Conservation (phyloP, 2,888 invertebrate genomes). For the Dynastes tityus region DNA sequence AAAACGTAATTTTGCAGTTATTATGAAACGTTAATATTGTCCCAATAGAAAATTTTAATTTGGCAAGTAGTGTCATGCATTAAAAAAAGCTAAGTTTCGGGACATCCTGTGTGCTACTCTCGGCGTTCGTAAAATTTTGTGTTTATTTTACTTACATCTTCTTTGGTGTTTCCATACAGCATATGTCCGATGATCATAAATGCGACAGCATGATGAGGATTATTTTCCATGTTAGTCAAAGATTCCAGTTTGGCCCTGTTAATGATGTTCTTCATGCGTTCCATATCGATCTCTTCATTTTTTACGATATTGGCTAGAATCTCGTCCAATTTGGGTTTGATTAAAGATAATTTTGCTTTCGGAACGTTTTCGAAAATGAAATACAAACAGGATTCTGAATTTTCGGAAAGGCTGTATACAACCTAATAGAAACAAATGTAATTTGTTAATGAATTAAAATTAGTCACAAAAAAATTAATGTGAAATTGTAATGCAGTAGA, state of each 20-base stretch:
- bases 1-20: too few relatives aligned
- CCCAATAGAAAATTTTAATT: too few relatives aligned
- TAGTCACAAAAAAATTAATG: neutral
- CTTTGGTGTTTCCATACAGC: constrained; percentile 82
- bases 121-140: too few relatives aligned
- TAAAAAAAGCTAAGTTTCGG: too few relatives aligned
- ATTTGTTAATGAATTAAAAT: too few relatives aligned
- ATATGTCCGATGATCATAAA: constrained; percentile 87
- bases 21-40: too few relatives aligned
- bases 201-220: constrained; percentile 84
- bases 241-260: constrained; percentile 80
- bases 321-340: constrained; percentile 75
- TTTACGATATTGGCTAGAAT: constrained; percentile 71
- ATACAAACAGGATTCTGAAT: constrained; percentile 80
- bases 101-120: too few relatives aligned
- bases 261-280: constrained; percentile 81
- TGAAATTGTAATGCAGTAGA: neutral
- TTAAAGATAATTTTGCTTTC: constrained; percentile 76
- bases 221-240: constrained; percentile 81
- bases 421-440: constrained; percentile 72
- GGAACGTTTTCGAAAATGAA: constrained; percentile 86
- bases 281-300: constrained; percentile 80
- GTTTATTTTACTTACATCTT: constrained; percentile 76
- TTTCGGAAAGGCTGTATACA: constrained; percentile 80
- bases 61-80: too few relatives aligned